Evolutionary conservation across 1,140 invertebrate genomes (phyloP).

Genomic region (Phenacoccus solenopsis): DNA sequence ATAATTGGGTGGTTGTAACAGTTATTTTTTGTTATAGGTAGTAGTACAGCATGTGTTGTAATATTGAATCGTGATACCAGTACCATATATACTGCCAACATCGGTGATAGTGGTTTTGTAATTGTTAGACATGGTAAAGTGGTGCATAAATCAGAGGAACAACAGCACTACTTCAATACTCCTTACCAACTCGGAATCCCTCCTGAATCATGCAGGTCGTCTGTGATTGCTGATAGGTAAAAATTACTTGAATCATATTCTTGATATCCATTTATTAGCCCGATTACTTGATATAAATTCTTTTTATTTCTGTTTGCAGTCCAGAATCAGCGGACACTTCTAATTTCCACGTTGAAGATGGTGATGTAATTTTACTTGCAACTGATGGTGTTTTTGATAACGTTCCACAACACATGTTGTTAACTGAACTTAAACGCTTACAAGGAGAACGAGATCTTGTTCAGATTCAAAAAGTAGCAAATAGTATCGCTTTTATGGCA

Average conservation of each 20-base stretch:
- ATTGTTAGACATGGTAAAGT: conserved; percentile 75
- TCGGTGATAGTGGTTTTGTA: conserved; percentile 96
- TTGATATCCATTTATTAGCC: not conserved
- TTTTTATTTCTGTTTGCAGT: conserved; percentile 36
- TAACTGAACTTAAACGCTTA: conserved; percentile 50
- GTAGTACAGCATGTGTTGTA: conserved; percentile 93
- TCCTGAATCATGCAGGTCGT: conserved; percentile 70
- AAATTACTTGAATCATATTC: conserved; percentile 41
- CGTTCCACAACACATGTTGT: conserved; percentile 76
- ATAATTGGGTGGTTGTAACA: not conserved
- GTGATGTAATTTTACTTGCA: conserved; percentile 88
- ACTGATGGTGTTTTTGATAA: conserved; percentile 98
- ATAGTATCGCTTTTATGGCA: conserved; percentile 88
- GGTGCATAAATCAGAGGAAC: conserved; percentile 84
- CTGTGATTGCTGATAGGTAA: conserved; percentile 61
- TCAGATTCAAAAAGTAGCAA: conserved; percentile 76
- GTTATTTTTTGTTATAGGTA: conserved; percentile 45
- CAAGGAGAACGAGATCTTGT: conserved; percentile 54
- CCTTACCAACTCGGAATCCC: conserved; percentile 91
- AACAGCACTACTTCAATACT: conserved; percentile 97
- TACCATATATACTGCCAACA: conserved; percentile 87
- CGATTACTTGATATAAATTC: not conserved
- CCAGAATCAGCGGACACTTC: conserved; percentile 83
- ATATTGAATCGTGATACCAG: conserved; percentile 79
- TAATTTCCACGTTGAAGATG: conserved; percentile 82